Evolutionary conservation across 37 sponge, comb jelly and placozoan genomes (phyloP).

Genomic region (Beroe forskalii): DNA sequence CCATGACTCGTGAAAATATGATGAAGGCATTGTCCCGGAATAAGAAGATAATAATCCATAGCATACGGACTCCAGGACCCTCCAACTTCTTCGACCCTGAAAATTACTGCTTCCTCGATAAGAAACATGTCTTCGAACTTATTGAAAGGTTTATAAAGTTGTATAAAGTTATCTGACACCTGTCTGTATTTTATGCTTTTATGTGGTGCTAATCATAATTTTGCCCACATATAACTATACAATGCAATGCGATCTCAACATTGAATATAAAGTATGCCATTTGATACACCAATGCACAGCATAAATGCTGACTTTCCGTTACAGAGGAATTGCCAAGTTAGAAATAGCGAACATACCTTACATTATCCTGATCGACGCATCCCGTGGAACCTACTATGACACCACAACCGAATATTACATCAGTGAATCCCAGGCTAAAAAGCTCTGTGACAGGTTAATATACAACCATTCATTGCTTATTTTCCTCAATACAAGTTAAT

Average conservation of each 20-base stretch:
- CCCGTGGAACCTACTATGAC: conserved; percentile 8
- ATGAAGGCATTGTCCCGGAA: background rate
- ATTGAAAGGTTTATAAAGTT: background rate
- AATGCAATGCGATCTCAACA: too few relatives aligned
- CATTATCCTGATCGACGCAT: background rate
- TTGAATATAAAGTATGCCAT: too few relatives aligned
- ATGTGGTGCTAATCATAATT: too few relatives aligned
- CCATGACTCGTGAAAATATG: too few relatives aligned
- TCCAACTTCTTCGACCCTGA: background rate
- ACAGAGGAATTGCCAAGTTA: background rate
- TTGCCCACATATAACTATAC: too few relatives aligned
- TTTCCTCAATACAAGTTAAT: too few relatives aligned
- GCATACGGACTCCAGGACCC: background rate
- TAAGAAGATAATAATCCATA: background rate
- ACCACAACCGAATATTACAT: background rate
- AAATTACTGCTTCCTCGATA: background rate
- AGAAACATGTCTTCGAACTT: background rate
- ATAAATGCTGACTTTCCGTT: too few relatives aligned
- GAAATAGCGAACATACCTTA: conserved; percentile 2
- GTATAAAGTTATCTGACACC: background rate
- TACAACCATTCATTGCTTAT: too few relatives aligned
- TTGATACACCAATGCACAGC: too few relatives aligned
- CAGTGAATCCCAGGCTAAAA: conserved; percentile 29
- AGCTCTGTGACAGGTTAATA: background rate
- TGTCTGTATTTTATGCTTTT: too few relatives aligned